Base-by-base conservation (phyloP, 2,797 vertebrate species). In the Typhlichthys subterraneus region DNA sequence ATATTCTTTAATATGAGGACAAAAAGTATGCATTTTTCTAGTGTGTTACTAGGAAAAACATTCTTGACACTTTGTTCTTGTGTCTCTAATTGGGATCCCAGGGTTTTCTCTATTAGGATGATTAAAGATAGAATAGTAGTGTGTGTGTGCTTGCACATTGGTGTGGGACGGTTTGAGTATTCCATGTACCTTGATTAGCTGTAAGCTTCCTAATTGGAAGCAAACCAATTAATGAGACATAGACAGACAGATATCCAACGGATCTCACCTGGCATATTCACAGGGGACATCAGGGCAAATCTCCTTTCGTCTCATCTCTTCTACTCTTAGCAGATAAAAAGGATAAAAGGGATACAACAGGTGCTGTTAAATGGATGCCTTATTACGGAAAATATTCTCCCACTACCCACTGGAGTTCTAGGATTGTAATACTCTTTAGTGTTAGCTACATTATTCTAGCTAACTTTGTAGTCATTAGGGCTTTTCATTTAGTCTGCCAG, bases 271-370 rank as follows among this genome's bases (percentile, higher is more conserved):
- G 63, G 31, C 33, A 61, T 73, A 73, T 62, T 76, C 72, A 80
- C 72, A 52, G 63, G 65, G 75, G 73, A 70, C 53, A 48, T 14
- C 12, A 70, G 49, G 71, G 59, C 69, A 59, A 19, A 12, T 48
- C 59, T 57, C 54, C 63, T 59, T 57, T 47, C 57, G 10, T 67
- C 49, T 48, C 45, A 14, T 66, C 45, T 42, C 2, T 12, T 46
- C 42, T 29, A 38, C 12, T 59, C 60, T 67, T 46, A 49, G 31
- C 65, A 55, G 65, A 76, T 71, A 61, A 73, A 79, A 69, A 59
- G 55, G 75, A 79, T 85, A 76, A 85, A 85, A 72, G 48, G 61
- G 71, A 76, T 67, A 70, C 75, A 86, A 86, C 80, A 73, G 80
- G 77, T 76, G 64, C 79, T 59, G 65, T 86, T 76, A 81, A 65